Conservation (phyloP, 2,797 vertebrate genomes). For the Naso thynnoides region DNA sequence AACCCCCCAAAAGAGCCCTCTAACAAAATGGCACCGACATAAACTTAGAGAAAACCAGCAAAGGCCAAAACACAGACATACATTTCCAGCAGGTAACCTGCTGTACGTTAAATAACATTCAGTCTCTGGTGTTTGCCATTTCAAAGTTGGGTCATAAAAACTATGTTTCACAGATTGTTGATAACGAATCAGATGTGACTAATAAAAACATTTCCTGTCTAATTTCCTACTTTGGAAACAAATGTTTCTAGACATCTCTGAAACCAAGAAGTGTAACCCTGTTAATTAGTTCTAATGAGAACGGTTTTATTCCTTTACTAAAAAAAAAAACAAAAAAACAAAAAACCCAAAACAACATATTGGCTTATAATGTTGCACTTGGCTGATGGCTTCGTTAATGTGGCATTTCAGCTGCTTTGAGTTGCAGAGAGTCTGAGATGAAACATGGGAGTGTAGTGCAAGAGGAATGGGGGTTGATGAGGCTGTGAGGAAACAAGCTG, state of each 20-base stretch:
- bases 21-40: slow-evolving; percentile 50
- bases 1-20: slow-evolving; percentile 27
- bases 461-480: slow-evolving; percentile 38
- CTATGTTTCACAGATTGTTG: slow-evolving; percentile 35
- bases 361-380: slow-evolving; percentile 70
- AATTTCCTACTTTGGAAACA: slow-evolving; percentile 49
- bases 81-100: slow-evolving; percentile 11
- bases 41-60: slow-evolving; percentile 29
- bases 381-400: slow-evolving; percentile 79
- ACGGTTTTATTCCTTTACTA: slow-evolving; percentile 45
- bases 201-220: slow-evolving; percentile 48
- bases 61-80: slow-evolving; percentile 36
- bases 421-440: slow-evolving; percentile 49
- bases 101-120: slow-evolving; percentile 42
- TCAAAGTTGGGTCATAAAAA: slow-evolving; percentile 44
- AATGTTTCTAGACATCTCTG: slow-evolving; percentile 46
- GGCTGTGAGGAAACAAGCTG: slow-evolving; percentile 53
- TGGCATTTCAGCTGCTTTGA: slow-evolving; percentile 68
- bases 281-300: slow-evolving; percentile 56
- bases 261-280: slow-evolving; percentile 56
- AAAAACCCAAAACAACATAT: slow-evolving; percentile 48
- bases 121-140: slow-evolving; percentile 40
- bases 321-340: slow-evolving; percentile 33
- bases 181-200: slow-evolving; percentile 38
- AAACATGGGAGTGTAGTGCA: slow-evolving; percentile 59